A percentile compares a stretch with the other conserved stretches of the same genome.
Conservation (phyloP, 2,888 invertebrate species). For the Eueremaeus valkanovi region DNA sequence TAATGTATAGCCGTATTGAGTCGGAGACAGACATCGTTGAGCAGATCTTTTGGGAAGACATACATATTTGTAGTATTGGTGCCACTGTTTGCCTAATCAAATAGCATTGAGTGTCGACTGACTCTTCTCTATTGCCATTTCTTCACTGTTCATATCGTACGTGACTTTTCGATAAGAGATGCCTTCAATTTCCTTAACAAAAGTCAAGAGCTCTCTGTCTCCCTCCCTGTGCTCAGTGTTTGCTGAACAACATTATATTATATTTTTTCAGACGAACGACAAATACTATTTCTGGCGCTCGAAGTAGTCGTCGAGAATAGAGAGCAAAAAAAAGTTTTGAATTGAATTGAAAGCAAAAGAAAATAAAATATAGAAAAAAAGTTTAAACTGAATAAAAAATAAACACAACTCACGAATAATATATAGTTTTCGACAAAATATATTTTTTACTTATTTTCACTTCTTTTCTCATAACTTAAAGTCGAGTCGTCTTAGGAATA, state of each 20-base stretch:
- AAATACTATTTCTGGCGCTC: background rate
- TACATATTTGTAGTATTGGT: background rate
- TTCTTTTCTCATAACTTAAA: background rate
- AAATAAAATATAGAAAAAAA: background rate
- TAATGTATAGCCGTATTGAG: background rate
- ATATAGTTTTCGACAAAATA: background rate
- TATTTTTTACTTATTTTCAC: background rate
- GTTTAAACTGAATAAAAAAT: background rate
- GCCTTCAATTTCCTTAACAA: conserved; percentile 9
- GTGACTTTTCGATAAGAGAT: conserved; percentile 27
- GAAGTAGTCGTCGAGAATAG: background rate
- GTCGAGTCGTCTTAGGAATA: background rate
- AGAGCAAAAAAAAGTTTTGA: background rate
- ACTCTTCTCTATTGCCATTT: too few species aligned
- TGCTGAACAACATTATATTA: background rate
- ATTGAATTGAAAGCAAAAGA: background rate
- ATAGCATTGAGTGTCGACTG: background rate
- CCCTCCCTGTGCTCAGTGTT: background rate
- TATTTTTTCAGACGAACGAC: background rate
- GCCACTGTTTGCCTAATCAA: background rate
- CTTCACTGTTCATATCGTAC: background rate
- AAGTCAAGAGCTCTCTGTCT: background rate
- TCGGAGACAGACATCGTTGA: background rate
- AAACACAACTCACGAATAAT: background rate
- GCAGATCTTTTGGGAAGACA: background rate